phyloP scores from a whole-genome alignment of 35 echinoderm and acorn worm species.

The Heliocidaris erythrogramma region DNA sequence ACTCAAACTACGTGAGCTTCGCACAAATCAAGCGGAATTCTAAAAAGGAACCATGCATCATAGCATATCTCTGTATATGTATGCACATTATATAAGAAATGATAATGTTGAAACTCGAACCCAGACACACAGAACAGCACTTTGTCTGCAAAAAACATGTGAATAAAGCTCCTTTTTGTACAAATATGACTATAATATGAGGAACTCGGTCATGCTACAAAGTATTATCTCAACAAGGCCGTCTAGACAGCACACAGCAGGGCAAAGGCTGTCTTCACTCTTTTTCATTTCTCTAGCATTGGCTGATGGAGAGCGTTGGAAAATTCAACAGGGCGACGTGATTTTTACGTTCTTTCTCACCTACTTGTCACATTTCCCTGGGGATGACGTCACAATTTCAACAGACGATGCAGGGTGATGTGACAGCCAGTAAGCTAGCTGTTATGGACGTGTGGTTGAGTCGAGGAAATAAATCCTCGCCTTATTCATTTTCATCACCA shows the following conservation, averaged over 20 bases:
- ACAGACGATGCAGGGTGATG: background rate
- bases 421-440: background rate
- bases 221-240: background rate
- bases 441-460: background rate
- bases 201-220: background rate
- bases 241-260: background rate
- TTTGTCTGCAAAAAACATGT: background rate
- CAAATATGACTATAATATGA: background rate
- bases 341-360: slow-evolving; percentile 1
- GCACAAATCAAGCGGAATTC: background rate
- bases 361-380: background rate
- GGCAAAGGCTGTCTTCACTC: background rate
- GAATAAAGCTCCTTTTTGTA: background rate
- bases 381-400: background rate
- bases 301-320: background rate
- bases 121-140: background rate
- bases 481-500: background rate
- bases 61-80: background rate
- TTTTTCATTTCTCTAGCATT: background rate
- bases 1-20: background rate
- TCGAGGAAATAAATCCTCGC: background rate
- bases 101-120: background rate
- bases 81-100: background rate
- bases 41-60: background rate
- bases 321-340: background rate